Evolutionary conservation across 1,140 invertebrate genomes (phyloP).

Genomic region (Halesus radiatus): DNA sequence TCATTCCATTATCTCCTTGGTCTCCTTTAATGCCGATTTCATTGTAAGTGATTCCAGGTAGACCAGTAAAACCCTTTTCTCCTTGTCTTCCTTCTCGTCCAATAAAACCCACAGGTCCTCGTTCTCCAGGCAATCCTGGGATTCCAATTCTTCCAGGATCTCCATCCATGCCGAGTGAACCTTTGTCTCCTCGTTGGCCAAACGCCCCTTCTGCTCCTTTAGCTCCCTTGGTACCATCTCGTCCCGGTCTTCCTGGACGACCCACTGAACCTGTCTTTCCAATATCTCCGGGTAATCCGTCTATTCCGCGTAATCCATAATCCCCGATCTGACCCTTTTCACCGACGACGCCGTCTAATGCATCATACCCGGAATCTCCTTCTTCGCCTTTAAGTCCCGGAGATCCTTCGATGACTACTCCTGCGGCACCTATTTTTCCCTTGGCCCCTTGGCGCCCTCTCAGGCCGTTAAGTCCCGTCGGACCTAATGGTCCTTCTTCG

Average conservation of each 20-base stretch:
- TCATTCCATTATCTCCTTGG: conserved; percentile 31
- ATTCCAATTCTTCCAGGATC: conserved; percentile 72
- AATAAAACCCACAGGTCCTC: conserved; percentile 62
- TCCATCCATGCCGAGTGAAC: conserved; percentile 76
- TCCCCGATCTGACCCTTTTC: conserved; percentile 71
- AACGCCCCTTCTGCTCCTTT: conserved; percentile 62
- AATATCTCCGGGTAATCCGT: conserved; percentile 63
- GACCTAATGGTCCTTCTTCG: conserved; percentile 60
- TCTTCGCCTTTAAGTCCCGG: conserved; percentile 55
- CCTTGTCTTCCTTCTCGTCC: conserved; percentile 70
- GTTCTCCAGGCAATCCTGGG: conserved; percentile 66
- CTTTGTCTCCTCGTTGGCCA: conserved; percentile 68
- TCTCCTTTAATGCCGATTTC: conserved; percentile 72
- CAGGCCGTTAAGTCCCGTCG: conserved; percentile 60
- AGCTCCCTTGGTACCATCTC: conserved; percentile 66
- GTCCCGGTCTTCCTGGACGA: conserved; percentile 63
- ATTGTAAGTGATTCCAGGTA: conserved; percentile 72
- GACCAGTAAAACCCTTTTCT: conserved; percentile 75
- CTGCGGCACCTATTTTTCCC: conserved; percentile 60
- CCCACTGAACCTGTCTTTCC: conserved; percentile 65
- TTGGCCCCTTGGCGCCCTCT: conserved; percentile 60
- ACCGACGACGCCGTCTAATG: conserved; percentile 69
- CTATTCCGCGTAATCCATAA: conserved; percentile 65
- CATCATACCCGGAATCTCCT: conserved; percentile 61
- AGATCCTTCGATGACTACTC: conserved; percentile 62